Conservation (phyloP, 2,888 invertebrate species). For the Chironomus tentans region DNA sequence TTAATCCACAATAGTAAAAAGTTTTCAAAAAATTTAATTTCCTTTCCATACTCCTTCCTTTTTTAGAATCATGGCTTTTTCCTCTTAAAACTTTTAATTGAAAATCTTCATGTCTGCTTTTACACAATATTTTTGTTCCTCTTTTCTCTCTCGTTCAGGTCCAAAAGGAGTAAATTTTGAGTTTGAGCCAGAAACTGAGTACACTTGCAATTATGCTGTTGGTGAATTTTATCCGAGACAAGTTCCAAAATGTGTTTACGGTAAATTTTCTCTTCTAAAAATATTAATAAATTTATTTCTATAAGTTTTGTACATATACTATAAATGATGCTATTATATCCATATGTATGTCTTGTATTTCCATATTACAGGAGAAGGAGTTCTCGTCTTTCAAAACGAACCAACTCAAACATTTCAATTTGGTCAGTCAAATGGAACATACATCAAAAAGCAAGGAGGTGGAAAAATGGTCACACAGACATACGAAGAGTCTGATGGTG, state of each 20-base stretch:
- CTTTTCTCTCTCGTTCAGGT: background rate
- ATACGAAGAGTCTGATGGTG: background rate
- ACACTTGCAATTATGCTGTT: slow-evolving; percentile 56
- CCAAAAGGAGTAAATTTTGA: slow-evolving; percentile 56
- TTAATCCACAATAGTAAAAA: no score
- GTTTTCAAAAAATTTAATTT: background rate
- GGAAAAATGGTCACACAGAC: background rate
- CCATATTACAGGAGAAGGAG: background rate
- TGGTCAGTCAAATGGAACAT: slow-evolving; percentile 2
- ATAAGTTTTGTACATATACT: no score
- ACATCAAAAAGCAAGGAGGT: background rate
- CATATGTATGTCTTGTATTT: no score
- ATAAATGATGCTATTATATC: no score
- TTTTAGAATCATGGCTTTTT: background rate
- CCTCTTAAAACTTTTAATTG: background rate
- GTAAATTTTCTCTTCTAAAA: slow-evolving; percentile 39
- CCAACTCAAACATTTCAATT: background rate
- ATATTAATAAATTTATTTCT: background rate
- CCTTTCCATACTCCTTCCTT: background rate
- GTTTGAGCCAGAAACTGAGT: slow-evolving; percentile 49
- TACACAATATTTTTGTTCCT: background rate
- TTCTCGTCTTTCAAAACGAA: background rate
- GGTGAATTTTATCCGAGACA: slow-evolving; percentile 59
- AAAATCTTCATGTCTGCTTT: background rate
- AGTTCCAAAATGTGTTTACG: slow-evolving; percentile 62